Evolutionary conservation across 2,797 vertebrate genomes (phyloP).

Genomic region (Siniperca undulata): DNA sequence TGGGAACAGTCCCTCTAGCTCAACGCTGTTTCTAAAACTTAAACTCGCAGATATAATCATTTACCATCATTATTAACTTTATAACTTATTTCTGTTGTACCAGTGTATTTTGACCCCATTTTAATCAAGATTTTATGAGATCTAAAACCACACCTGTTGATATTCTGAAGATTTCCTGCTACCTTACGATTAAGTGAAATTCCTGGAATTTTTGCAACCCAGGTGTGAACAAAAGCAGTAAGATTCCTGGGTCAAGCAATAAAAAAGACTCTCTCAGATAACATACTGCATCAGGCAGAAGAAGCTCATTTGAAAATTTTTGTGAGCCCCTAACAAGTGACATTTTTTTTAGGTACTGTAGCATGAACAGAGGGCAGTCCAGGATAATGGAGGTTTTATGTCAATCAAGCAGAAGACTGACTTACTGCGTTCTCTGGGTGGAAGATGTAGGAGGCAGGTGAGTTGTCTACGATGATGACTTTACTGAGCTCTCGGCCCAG

Average conservation of each 20-base stretch:
- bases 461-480: conserved; percentile 99
- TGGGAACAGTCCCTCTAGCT: conserved; percentile 43
- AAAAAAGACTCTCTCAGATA: neutral
- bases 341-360: too few species aligned
- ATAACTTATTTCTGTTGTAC: conserved; percentile 3
- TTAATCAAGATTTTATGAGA: neutral
- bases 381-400: neutral
- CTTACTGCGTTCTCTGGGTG: conserved; percentile 98
- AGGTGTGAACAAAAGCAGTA: neutral
- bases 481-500: conserved; percentile 95
- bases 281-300: neutral
- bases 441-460: conserved; percentile 99
- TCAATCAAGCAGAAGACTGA: conserved; percentile 30
- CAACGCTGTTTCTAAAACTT: conserved; percentile 7
- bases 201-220: neutral
- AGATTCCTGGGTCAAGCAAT: neutral
- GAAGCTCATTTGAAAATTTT: neutral
- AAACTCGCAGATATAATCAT: conserved; percentile 31
- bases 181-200: neutral
- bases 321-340: neutral
- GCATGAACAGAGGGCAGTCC: too few species aligned
- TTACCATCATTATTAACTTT: conserved; percentile 22
- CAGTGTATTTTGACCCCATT: conserved; percentile 1
- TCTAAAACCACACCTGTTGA: neutral
- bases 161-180: neutral